Evolutionary conservation across 2,113 vertebrate species (phyloP), one percentile per base, ranked within the genome.

Genomic region (Philantomba maxwellii): DNA sequence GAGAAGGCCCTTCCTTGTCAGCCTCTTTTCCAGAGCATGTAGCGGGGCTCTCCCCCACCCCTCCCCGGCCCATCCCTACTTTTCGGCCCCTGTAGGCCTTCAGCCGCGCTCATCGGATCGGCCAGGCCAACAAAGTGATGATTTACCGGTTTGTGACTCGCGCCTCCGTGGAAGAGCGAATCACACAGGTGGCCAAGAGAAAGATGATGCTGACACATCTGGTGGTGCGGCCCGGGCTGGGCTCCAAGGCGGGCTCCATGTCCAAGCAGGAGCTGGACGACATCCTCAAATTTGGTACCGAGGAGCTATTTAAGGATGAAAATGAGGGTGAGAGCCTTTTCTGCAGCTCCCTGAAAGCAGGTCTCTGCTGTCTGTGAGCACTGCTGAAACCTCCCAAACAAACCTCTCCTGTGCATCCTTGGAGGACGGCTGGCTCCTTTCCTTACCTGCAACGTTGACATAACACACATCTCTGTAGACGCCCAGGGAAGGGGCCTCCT

Each of bases 131-230:
- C 98, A 99, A 99, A 97, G 99, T 99, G 98, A 99, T 99, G 99
- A 99, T 99, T 90, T 99, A 99, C 98, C 99, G 99, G 4, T 99
- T 99, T 2, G 99, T 99, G 95, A 99, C 99, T 0, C 99, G 99
- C 0, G 99, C 99, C 1, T 99, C 99, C 0, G 99, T 99, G 96
- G 99, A 99, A 98, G 99, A 99, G 96, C 98, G 99, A 9, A 99
- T 99, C 98, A 99, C 99, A 0, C 99, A 99, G 98, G 99, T 99
- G 98, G 99, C 99, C 97, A 99, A 99, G 98, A 99, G 99, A 88
- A 99, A 99, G 98, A 99, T 99, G 99, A 99, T 99, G 99, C 97
- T 99, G 83, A 99, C 99, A 2, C 99, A 99, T 95, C 97, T 99
- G 96, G 99, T 99, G 89, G 99, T 99, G 39, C 98, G 99, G 66